These are phyloP conservation scores for Oncorhynchus mykiss DNA, from an alignment of 2,113 vertebrate genomes.

Conservation along the genomic window DNA sequence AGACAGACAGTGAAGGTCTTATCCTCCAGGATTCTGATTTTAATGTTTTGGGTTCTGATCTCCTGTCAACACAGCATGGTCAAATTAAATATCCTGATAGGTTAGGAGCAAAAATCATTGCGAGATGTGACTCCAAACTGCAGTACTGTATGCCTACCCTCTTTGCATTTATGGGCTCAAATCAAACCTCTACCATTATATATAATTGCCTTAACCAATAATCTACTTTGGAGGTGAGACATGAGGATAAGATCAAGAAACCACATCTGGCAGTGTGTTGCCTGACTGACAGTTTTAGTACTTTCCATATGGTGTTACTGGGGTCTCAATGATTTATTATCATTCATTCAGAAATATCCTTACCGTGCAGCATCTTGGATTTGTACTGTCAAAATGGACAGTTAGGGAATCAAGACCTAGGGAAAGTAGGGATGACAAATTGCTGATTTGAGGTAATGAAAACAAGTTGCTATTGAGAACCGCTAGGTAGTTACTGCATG, in stretches of 20 bases:
- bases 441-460: not conserved
- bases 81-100: not conserved
- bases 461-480: not conserved
- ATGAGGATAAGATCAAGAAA: not conserved
- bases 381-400: slow-evolving; percentile 69
- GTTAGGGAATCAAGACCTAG: slow-evolving; percentile 72
- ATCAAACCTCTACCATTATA: not conserved
- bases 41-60: slow-evolving; percentile 70
- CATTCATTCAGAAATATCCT: slow-evolving; percentile 56
- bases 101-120: too few relatives aligned
- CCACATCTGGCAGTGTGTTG: not conserved
- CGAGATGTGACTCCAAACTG: too few relatives aligned
- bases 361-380: slow-evolving; percentile 68
- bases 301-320: not conserved
- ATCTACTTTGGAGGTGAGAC: not conserved
- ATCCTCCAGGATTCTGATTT: slow-evolving; percentile 76
- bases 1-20: slow-evolving; percentile 73
- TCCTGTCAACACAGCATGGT: slow-evolving; percentile 49
- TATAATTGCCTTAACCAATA: not conserved
- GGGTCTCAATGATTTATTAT: not conserved
- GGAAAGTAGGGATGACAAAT: not conserved
- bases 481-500: not conserved
- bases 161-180: too few relatives aligned
- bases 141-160: too few relatives aligned
- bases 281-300: not conserved